These are phyloP conservation scores for Pollachius pollachius DNA, from an alignment of 2,113 vertebrate genomes.

Conservation along the genomic window DNA sequence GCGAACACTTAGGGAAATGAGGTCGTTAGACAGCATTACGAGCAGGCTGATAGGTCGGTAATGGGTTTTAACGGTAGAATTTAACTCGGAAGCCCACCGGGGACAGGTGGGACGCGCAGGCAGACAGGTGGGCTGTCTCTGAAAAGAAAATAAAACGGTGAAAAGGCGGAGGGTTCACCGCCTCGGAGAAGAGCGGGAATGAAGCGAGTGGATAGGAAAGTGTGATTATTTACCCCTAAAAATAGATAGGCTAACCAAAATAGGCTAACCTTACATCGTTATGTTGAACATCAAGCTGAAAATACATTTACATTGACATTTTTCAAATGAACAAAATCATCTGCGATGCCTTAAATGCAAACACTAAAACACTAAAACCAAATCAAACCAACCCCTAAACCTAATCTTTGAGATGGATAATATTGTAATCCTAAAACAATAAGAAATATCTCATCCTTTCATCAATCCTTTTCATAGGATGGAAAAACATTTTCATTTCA, in stretches of 20 bases:
- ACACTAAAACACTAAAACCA: no score
- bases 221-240: no score
- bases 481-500: constrained; percentile 30
- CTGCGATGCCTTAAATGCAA: no score
- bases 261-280: no score
- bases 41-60: constrained; percentile 81
- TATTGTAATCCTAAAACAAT: constrained; percentile 48
- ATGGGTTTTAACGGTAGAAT: constrained; percentile 86
- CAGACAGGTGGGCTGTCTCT: constrained; percentile 76
- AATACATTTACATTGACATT: no score
- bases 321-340: no score
- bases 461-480: constrained; percentile 31
- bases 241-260: no score
- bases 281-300: no score
- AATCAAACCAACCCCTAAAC: no score
- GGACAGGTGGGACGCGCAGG: constrained; percentile 77
- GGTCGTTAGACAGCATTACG: constrained; percentile 85
- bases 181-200: neutral
- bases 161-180: neutral
- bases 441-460: constrained; percentile 34
- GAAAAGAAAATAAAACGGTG: constrained; percentile 50
- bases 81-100: constrained; percentile 75
- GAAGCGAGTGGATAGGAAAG: neutral
- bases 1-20: constrained; percentile 86
- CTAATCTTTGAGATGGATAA: no score